A percentile compares a stretch with the other conserved stretches of the same genome.
phyloP scores from a whole-genome alignment of 2,113 vertebrate species.

The Labeo catla region DNA sequence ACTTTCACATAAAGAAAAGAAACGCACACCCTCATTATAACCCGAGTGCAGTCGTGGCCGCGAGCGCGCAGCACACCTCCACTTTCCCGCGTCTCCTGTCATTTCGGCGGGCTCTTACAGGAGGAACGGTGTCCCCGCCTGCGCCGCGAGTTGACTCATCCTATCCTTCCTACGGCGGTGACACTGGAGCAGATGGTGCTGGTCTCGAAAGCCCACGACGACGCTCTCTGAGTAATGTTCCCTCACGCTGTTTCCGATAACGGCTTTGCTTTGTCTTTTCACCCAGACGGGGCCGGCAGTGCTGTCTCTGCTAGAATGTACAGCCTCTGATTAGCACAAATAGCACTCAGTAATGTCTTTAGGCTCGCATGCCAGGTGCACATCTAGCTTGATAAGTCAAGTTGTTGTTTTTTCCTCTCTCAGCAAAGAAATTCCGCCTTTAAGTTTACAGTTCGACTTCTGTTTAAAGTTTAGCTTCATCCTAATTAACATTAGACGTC shows the following conservation, averaged over 20 bases:
- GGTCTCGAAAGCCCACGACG: constrained; percentile 52
- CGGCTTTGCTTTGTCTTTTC: constrained; percentile 50
- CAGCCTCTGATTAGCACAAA: constrained; percentile 44
- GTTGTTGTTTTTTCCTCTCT: neutral
- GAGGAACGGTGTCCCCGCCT: constrained; percentile 25
- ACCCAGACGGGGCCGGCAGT: neutral
- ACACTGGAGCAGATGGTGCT: constrained; percentile 62
- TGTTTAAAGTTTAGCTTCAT: constrained; percentile 1
- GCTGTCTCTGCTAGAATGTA: constrained; percentile 34
- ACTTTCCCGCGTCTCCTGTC: constrained; percentile 13
- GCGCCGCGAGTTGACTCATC: constrained; percentile 20
- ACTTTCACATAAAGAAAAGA: constrained; percentile 13
- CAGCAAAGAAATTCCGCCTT: constrained; percentile 7
- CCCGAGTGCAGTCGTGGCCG: neutral
- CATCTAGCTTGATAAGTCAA: constrained; percentile 22
- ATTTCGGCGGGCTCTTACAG: constrained; percentile 33
- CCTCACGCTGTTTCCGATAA: constrained; percentile 55
- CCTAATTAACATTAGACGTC: neutral
- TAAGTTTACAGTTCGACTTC: constrained; percentile 7
- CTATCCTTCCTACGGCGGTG: constrained; percentile 49
- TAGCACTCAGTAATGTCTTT: constrained; percentile 26
- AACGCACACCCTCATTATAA: constrained; percentile 21
- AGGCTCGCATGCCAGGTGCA: constrained; percentile 8
- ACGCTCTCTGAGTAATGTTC: constrained; percentile 55
- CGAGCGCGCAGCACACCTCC: neutral